A percentile compares a stretch with the other conserved stretches of the same genome.
Conservation (phyloP, 1,140 invertebrate genomes). For the Drosophila sucinea region DNA sequence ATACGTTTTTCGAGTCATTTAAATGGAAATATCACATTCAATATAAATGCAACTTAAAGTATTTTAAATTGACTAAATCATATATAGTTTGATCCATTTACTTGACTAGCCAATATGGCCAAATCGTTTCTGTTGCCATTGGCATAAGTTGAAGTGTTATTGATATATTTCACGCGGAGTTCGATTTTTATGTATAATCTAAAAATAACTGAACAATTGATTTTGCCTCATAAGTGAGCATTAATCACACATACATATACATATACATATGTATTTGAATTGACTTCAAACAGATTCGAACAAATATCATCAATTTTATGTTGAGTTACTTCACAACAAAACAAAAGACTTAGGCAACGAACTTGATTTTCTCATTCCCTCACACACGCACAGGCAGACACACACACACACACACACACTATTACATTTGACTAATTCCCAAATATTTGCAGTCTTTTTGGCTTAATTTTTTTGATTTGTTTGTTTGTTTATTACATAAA, state of each 20-base stretch:
- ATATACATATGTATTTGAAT: not conserved
- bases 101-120: not conserved
- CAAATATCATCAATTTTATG: not conserved
- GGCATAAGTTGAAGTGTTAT: too few species aligned
- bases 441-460: constrained; percentile 25
- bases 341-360: constrained; percentile 34
- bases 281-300: not conserved
- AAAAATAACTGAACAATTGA: too few species aligned
- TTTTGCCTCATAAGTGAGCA: too few species aligned
- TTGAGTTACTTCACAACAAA: constrained; percentile 8
- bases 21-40: too few species aligned
- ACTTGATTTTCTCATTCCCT: constrained; percentile 17
- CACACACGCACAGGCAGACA: constrained; percentile 1
- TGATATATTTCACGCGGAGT: too few species aligned
- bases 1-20: too few species aligned
- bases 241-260: not conserved
- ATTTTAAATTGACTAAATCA: too few species aligned
- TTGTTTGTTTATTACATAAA: constrained; percentile 48
- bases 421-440: constrained; percentile 30
- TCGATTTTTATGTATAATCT: too few species aligned
- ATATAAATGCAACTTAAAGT: too few species aligned
- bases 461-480: constrained; percentile 29
- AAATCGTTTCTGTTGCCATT: too few species aligned
- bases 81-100: too few species aligned
- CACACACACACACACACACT: constrained; percentile 9